Evolutionary conservation across 2,113 vertebrate species (phyloP), one percentile per base, ranked within the genome.

Genomic region (Bambusicola thoracicus): DNA sequence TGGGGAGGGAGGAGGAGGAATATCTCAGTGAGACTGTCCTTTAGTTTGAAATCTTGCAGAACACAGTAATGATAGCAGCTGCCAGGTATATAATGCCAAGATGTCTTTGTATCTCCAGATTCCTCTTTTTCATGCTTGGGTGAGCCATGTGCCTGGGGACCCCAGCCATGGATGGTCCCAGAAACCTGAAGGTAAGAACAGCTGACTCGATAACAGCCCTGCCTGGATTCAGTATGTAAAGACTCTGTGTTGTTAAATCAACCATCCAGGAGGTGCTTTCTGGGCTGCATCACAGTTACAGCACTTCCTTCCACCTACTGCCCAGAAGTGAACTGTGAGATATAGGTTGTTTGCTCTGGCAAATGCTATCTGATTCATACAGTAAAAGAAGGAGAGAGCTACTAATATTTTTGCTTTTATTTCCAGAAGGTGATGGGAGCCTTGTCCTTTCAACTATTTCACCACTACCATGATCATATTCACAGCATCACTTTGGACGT

Each of bases 181-280:
- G 38, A 81, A 58, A 55, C 14, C 34, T 36, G 25, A 74, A 93
- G 92, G 88, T 93, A 88, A 93, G 88, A 83, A 68, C 9, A 83
- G 40, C 38, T 53, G 63, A 46, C 19, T 84, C 0, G 0, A 30
- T 5, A 58, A 82, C 18, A 79, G 41, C 18, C 76, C 72, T 87
- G 36, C n/a, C 59, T 70, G 44, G 13, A 40, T 51, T 51, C 72
- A 43, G 5, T 29, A 13, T 19, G 19, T 1, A 22, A 36, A 48
- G 36, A 18, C 69, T 73, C 40, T 87, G 17, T 8, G 1, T 44
- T 69, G 27, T 73, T 82, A 55, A 70, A 59, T 53, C 25, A 62
- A 4, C 15, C 16, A 69, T 76, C 5, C 2, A 85, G 24, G 30
- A 20, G 36, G 58, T 6, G 14, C 59, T 85, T 44, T 1, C 48